A percentile compares a stretch with the other conserved stretches of the same genome.
Conservation (phyloP, 1,140 invertebrate genomes). For the Carposina sasakii region DNA sequence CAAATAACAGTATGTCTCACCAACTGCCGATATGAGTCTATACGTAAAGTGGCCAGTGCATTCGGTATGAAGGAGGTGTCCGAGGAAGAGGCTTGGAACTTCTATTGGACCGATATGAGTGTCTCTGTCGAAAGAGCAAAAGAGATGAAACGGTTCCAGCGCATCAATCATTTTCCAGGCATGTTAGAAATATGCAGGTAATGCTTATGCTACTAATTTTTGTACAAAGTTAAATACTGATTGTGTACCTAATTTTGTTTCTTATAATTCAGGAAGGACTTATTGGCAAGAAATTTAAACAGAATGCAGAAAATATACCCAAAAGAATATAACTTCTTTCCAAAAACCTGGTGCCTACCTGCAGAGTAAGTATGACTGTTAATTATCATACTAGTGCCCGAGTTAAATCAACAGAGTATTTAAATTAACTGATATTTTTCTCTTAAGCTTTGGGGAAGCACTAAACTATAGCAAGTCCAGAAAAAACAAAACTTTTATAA, state of each 20-base stretch:
- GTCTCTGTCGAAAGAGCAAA: constrained; percentile 87
- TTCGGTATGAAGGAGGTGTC: constrained; percentile 86
- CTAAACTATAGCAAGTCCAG: constrained; percentile 77
- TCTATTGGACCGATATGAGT: constrained; percentile 91
- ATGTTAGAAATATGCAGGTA: constrained; percentile 90
- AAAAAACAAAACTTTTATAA: constrained; percentile 86
- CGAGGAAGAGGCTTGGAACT: constrained; percentile 88
- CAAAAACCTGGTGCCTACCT: constrained; percentile 94
- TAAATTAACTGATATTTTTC: not conserved
- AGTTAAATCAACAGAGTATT: not conserved
- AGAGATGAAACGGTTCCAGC: constrained; percentile 92
- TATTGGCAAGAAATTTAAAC: constrained; percentile 88
- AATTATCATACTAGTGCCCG: not conserved
- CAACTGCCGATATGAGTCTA: constrained; percentile 83
- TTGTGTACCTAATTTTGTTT: constrained; percentile 20
- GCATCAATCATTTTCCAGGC: constrained; percentile 94
- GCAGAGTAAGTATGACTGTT: constrained; percentile 89
- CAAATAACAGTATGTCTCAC: constrained; percentile 79
- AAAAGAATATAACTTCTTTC: constrained; percentile 92
- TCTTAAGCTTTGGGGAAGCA: constrained; percentile 75
- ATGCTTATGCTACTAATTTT: too few species aligned
- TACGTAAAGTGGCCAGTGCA: constrained; percentile 79
- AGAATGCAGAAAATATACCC: constrained; percentile 89
- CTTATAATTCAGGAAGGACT: constrained; percentile 85
- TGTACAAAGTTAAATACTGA: not conserved